Evolutionary conservation across 1,140 invertebrate species (phyloP).

Genomic region (Lepidurus couesii): DNA sequence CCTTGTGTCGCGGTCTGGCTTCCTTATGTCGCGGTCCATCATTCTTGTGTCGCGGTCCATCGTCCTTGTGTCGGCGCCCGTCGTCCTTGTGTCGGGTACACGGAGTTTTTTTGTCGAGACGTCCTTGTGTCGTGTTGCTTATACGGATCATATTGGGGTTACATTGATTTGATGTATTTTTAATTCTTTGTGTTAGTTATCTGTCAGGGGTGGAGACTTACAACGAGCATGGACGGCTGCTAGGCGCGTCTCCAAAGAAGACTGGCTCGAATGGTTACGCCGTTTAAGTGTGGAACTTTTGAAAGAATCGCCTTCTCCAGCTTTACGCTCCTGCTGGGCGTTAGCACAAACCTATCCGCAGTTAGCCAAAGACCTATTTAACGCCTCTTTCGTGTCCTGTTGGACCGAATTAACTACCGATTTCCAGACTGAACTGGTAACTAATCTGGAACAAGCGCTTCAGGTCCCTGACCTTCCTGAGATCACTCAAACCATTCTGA

Average conservation of each 20-base stretch:
- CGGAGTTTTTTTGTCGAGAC: too few species aligned
- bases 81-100: not conserved
- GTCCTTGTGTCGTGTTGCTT: too few species aligned
- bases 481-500: conserved; percentile 94
- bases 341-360: conserved; percentile 92
- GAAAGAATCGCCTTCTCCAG: conserved; percentile 91
- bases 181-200: conserved; percentile 48
- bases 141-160: too few species aligned
- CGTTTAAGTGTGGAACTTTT: conserved; percentile 85
- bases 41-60: too few species aligned
- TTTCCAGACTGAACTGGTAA: conserved; percentile 79
- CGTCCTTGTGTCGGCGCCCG: too few species aligned
- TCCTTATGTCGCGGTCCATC: too few species aligned
- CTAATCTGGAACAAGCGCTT: conserved; percentile 80
- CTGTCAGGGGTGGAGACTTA: conserved; percentile 73
- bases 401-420: conserved; percentile 88
- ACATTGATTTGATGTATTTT: not conserved
- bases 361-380: conserved; percentile 89
- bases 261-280: conserved; percentile 96
- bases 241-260: conserved; percentile 87
- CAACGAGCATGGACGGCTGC: conserved; percentile 86
- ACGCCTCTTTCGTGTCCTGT: conserved; percentile 97
- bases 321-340: conserved; percentile 81
- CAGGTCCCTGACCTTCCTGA: conserved; percentile 91
- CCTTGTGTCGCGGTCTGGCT: too few species aligned